Percentiles rank a stretch among this genome's conserved stretches.
These are phyloP conservation scores for Apodemia hepburni DNA, from an alignment of 2,888 invertebrate genomes.

Conservation along the genomic window DNA sequence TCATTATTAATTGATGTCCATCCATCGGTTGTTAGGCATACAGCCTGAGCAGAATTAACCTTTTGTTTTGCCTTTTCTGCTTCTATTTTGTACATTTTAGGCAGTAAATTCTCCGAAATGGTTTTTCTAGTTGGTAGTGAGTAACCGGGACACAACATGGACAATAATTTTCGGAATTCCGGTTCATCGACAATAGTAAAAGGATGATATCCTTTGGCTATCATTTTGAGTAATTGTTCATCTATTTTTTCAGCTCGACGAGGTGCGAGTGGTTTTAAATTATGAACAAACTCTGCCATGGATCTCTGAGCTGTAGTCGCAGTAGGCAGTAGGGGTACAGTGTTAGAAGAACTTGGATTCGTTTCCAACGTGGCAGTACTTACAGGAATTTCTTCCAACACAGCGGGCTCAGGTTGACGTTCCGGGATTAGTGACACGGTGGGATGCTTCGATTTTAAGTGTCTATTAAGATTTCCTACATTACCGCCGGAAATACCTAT, in stretches of 20 bases:
- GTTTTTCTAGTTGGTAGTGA: no score
- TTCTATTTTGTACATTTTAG: no score
- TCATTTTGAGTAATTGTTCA: constrained; percentile 5
- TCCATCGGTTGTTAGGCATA: no score
- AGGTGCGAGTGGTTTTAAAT: neutral
- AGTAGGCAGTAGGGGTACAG: no score
- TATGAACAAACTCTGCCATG: neutral
- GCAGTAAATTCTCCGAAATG: no score
- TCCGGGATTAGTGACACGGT: constrained; percentile 14
- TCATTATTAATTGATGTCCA: no score
- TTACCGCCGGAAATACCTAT: constrained; percentile 16
- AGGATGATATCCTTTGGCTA: neutral
- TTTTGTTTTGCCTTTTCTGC: no score
- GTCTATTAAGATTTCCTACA: constrained; percentile 24
- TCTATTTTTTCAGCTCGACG: neutral
- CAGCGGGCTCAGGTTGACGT: neutral
- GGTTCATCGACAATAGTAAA: constrained; percentile 25
- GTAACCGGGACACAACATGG: no score
- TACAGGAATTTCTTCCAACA: no score
- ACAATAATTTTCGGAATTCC: no score
- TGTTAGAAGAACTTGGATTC: neutral
- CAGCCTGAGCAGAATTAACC: no score
- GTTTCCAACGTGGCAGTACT: neutral
- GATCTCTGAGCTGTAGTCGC: neutral
- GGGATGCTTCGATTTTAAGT: constrained; percentile 25